Percentiles rank a stretch among this genome's conserved stretches.
Evolutionary conservation across 2,797 vertebrate species (phyloP).

Genomic region (Cyclura pinguis): DNA sequence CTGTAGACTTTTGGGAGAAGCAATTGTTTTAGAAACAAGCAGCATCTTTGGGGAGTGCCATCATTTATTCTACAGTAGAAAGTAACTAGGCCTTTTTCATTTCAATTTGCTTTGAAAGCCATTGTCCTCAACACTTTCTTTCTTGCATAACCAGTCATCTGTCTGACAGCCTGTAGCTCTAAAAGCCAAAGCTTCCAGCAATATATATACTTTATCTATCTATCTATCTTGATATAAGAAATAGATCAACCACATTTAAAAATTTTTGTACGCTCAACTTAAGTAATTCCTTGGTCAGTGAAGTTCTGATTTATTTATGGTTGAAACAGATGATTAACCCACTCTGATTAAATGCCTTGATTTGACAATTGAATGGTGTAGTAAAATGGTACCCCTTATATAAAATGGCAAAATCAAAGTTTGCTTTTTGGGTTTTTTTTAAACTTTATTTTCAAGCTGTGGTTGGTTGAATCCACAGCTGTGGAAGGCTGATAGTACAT

Average conservation of each 20-base stretch:
- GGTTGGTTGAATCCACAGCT: too few species aligned
- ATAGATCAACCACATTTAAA: background rate
- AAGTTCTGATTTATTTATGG: background rate
- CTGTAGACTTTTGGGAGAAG: constrained; percentile 32
- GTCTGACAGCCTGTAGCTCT: background rate
- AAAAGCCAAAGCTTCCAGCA: background rate
- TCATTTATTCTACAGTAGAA: constrained; percentile 5
- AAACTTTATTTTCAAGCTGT: too few species aligned
- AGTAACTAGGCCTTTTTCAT: background rate
- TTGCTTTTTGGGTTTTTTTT: too few species aligned
- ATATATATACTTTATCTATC: too few species aligned
- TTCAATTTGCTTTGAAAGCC: constrained; percentile 20
- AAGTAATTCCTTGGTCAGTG: background rate
- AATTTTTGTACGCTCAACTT: background rate
- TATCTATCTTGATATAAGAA: background rate
- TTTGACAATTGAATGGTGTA: background rate
- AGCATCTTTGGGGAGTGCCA: constrained; percentile 11
- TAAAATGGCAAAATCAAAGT: too few species aligned
- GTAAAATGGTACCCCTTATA: too few species aligned
- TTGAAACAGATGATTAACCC: background rate
- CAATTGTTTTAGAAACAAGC: constrained; percentile 40
- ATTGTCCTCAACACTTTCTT: constrained; percentile 45
- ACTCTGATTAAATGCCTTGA: background rate
- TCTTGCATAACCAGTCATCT: background rate
- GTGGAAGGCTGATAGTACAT: background rate